Percentiles rank a stretch among this genome's conserved stretches.
Conservation (phyloP, 2,888 invertebrate species). For the Metellina segmentata region DNA sequence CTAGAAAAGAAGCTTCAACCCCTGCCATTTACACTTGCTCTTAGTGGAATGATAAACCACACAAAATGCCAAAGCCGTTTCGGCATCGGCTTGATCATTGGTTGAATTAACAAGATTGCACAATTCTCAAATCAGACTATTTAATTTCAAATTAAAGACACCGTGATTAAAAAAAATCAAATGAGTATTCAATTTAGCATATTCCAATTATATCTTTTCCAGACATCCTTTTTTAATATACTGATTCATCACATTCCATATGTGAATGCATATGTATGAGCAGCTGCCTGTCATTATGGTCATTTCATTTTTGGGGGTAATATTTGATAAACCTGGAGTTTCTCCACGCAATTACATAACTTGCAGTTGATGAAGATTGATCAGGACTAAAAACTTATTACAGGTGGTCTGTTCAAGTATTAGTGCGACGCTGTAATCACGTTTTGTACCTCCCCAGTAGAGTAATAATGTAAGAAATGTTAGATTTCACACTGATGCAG, state of each 20-base stretch:
- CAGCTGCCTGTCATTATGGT: neutral
- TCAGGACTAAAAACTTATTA: neutral
- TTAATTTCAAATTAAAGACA: neutral
- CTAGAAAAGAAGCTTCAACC: slow-evolving; percentile 96
- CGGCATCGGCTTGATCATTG: slow-evolving; percentile 96
- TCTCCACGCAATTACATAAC: neutral
- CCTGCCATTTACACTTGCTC: slow-evolving; percentile 94
- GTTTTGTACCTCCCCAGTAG: neutral
- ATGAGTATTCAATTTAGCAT: neutral
- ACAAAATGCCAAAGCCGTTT: slow-evolving; percentile 94
- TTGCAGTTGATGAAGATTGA: neutral
- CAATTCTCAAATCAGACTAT: neutral
- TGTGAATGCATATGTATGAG: slow-evolving; percentile 20
- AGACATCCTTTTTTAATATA: slow-evolving; percentile 25
- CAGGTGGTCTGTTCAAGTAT: neutral
- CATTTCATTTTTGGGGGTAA: neutral
- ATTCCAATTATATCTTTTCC: slow-evolving; percentile 1
- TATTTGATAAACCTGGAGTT: no score
- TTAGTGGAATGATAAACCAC: slow-evolving; percentile 96
- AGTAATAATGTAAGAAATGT: neutral
- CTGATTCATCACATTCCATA: slow-evolving; percentile 51
- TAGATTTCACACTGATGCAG: neutral
- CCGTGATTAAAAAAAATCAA: slow-evolving; percentile 1
- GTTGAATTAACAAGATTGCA: slow-evolving; percentile 82
- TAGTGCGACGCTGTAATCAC: neutral